These are phyloP conservation scores for Epinephelus lanceolatus DNA, from an alignment of 2,113 vertebrate species.

Conservation along the genomic window DNA sequence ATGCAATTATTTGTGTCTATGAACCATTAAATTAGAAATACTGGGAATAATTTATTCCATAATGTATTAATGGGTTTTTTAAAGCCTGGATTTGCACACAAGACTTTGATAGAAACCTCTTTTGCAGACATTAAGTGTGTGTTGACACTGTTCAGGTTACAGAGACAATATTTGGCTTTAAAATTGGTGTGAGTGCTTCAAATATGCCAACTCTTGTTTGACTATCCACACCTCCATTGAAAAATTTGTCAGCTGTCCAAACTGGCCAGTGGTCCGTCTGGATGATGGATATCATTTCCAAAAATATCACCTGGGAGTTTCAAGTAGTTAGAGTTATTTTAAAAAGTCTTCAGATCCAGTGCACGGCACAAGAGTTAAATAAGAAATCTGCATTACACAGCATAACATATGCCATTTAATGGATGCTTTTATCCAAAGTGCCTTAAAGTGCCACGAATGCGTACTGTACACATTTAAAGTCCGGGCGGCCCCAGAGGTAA, in stretches of 20 bases:
- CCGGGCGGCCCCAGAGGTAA: constrained; percentile 36
- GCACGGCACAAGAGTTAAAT: background rate
- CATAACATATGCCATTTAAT: constrained; percentile 47
- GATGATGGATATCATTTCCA: constrained; percentile 13
- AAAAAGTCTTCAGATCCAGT: constrained; percentile 17
- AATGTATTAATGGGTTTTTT: constrained; percentile 34
- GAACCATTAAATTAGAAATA: constrained; percentile 45
- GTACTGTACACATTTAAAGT: constrained; percentile 22
- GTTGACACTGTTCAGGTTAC: constrained; percentile 29
- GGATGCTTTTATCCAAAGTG: constrained; percentile 46
- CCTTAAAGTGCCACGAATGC: constrained; percentile 27
- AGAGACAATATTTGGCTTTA: constrained; percentile 42
- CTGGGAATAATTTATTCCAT: constrained; percentile 35
- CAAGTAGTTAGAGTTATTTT: constrained; percentile 18
- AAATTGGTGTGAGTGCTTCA: constrained; percentile 41
- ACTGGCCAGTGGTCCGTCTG: background rate
- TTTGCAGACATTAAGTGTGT: constrained; percentile 25
- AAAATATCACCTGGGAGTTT: constrained; percentile 24
- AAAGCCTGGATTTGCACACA: constrained; percentile 12
- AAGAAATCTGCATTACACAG: constrained; percentile 36
- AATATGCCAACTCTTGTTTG: constrained; percentile 37
- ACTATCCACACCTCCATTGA: constrained; percentile 12
- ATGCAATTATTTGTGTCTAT: constrained; percentile 38
- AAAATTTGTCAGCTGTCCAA: constrained; percentile 42
- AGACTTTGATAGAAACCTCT: constrained; percentile 21